These are phyloP conservation scores for Sparidentex hasta DNA, from an alignment of 2,797 vertebrate species.

Conservation along the genomic window DNA sequence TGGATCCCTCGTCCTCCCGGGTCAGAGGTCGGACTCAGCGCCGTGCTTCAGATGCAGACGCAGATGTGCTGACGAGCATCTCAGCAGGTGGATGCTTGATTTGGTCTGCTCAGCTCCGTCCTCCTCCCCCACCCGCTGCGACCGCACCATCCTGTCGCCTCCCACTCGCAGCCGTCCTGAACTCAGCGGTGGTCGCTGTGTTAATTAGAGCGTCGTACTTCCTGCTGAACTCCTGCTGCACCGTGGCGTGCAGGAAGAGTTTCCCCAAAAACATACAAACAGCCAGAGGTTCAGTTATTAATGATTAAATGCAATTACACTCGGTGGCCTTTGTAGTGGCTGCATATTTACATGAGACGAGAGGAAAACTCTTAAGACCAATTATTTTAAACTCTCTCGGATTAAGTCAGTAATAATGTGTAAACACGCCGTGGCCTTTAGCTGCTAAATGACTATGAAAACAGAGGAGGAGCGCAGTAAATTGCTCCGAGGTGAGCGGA, in stretches of 20 bases:
- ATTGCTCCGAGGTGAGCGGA: not conserved
- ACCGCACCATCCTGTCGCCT: slow-evolving; percentile 14
- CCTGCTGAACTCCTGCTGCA: slow-evolving; percentile 41
- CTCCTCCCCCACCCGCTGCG: not conserved
- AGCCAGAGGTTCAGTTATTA: slow-evolving; percentile 48
- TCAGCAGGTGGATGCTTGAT: slow-evolving; percentile 15
- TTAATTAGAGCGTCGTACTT: slow-evolving; percentile 55
- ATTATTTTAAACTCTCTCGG: slow-evolving; percentile 29
- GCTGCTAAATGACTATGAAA: not conserved
- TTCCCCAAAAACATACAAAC: slow-evolving; percentile 45
- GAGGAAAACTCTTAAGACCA: slow-evolving; percentile 38
- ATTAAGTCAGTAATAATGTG: slow-evolving; percentile 22
- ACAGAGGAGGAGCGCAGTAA: not conserved
- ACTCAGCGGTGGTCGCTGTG: not conserved
- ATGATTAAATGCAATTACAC: slow-evolving; percentile 42
- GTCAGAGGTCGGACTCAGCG: slow-evolving; percentile 20
- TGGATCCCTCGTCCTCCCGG: not conserved
- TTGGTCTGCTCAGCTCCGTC: not conserved
- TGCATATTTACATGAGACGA: slow-evolving; percentile 32
- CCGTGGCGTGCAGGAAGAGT: not conserved
- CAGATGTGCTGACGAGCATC: not conserved
- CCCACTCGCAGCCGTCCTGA: not conserved
- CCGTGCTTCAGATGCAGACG: not conserved
- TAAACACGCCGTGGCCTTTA: not conserved
- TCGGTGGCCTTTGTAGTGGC: slow-evolving; percentile 25